These are phyloP conservation scores for Cephus spinipes DNA, from an alignment of 2,888 invertebrate genomes.

Conservation along the genomic window DNA sequence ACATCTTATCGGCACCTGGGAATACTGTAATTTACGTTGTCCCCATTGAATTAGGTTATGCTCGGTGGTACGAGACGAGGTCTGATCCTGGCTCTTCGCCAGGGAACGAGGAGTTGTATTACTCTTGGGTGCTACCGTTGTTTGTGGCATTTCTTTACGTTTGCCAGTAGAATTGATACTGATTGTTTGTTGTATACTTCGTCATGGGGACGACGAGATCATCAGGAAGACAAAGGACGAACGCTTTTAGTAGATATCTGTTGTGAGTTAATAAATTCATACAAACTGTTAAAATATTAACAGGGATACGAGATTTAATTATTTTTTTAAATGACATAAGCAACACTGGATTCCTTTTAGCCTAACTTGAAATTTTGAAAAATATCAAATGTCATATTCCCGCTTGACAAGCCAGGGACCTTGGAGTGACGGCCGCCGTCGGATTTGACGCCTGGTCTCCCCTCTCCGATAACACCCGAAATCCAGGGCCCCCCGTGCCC, in stretches of 20 bases:
- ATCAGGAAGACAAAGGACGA: background rate
- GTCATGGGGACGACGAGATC: background rate
- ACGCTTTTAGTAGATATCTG: background rate
- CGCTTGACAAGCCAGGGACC: background rate
- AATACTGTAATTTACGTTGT: slow-evolving; percentile 42
- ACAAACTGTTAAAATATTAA: background rate
- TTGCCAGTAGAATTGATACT: slow-evolving; percentile 5
- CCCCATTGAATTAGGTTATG: slow-evolving; percentile 37
- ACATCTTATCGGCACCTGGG: slow-evolving; percentile 46
- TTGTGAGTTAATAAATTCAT: background rate
- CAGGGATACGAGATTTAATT: background rate
- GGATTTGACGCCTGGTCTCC: background rate
- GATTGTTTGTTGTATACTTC: background rate
- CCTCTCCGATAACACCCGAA: background rate
- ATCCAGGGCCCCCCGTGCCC: background rate
- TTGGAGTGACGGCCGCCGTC: background rate
- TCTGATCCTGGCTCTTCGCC: slow-evolving; percentile 22
- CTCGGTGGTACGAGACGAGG: slow-evolving; percentile 25
- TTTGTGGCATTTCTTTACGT: slow-evolving; percentile 33
- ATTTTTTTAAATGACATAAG: background rate
- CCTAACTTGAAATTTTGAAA: background rate
- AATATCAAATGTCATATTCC: background rate
- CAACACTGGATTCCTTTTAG: background rate
- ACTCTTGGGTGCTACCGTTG: slow-evolving; percentile 33
- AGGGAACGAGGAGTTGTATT: slow-evolving; percentile 17